Conservation (phyloP, 2,797 vertebrate species). For the Saxicola maurus region DNA sequence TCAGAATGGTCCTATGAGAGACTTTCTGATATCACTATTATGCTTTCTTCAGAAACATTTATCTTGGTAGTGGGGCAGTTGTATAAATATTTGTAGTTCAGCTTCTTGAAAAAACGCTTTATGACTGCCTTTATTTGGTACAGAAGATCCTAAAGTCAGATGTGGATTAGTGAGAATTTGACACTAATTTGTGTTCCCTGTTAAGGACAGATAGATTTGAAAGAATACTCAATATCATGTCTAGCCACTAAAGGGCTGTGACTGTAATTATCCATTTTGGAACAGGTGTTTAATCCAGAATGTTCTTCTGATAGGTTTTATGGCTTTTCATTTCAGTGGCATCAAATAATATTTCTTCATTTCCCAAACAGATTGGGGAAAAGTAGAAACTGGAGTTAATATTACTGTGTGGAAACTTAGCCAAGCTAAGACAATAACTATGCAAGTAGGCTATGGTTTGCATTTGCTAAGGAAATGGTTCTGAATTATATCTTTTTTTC, state of each 20-base stretch:
- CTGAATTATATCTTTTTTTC: neutral
- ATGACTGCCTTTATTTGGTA: neutral
- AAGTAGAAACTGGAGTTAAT: neutral
- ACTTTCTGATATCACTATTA: conserved; percentile 9
- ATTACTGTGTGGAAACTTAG: neutral
- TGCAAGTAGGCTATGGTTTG: neutral
- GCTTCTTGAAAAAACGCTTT: neutral
- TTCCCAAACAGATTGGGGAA: neutral
- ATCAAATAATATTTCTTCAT: neutral
- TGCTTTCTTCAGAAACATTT: conserved; percentile 7
- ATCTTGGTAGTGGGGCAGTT: neutral
- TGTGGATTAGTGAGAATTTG: neutral
- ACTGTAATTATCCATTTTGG: neutral
- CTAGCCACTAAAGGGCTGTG: neutral
- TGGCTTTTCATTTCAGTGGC: neutral
- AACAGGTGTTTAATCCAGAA: neutral
- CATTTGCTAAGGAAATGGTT: neutral
- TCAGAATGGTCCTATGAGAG: conserved; percentile 16
- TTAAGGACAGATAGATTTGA: neutral
- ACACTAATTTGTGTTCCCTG: neutral
- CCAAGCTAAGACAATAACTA: neutral
- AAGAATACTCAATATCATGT: neutral
- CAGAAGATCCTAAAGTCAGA: neutral
- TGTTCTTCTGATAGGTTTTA: neutral
- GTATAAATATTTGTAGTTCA: neutral